Evolutionary conservation across 2,797 vertebrate species (phyloP).

Genomic region (Aphelocoma californica): DNA sequence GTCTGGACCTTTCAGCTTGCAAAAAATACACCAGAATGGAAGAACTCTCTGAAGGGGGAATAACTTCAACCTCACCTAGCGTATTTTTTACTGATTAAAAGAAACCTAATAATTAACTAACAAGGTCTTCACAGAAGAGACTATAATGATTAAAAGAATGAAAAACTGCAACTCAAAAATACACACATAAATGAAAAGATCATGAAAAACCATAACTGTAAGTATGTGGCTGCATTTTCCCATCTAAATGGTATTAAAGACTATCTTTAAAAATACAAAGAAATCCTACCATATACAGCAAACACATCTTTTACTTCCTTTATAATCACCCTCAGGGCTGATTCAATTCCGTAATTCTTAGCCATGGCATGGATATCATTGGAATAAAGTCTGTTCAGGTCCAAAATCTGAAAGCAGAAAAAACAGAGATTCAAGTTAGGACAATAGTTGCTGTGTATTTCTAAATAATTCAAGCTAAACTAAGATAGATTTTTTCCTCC

Average conservation of each 20-base stretch:
- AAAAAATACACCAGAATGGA: not conserved
- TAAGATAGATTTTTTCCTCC: not conserved
- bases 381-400: conserved; percentile 88
- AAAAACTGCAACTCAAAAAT: not conserved
- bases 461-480: not conserved
- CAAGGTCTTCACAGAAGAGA: not conserved
- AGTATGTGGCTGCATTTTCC: not conserved
- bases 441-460: not conserved
- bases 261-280: not conserved
- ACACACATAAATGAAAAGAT: not conserved
- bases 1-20: not conserved
- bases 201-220: not conserved
- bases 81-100: not conserved
- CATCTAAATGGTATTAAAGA: not conserved
- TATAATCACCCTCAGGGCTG: conserved; percentile 90
- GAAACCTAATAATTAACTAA: not conserved
- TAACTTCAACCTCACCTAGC: not conserved
- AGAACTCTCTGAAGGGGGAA: not conserved
- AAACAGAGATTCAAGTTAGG: not conserved
- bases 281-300: conserved; percentile 91
- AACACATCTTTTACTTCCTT: conserved; percentile 98
- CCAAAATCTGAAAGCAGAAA: conserved; percentile 79
- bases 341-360: conserved; percentile 91
- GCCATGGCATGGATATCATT: conserved; percentile 96
- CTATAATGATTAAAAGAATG: not conserved